phyloP scores from a whole-genome alignment of 1,140 invertebrate genomes.

The Eubasilissa regina region DNA sequence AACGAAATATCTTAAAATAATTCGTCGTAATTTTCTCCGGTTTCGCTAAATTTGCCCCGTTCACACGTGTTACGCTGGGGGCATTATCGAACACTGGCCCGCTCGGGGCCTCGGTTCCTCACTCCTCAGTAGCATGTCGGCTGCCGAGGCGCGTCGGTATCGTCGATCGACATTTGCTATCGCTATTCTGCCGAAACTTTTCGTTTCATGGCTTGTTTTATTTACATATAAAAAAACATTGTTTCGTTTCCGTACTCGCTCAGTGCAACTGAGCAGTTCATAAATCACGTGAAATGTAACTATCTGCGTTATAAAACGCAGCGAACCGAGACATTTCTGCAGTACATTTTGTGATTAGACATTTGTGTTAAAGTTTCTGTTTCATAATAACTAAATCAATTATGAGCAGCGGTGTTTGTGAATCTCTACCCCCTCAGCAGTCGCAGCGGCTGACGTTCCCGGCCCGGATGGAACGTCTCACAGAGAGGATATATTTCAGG shows the following conservation, averaged over 20 bases:
- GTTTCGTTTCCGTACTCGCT: neutral
- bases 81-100: neutral
- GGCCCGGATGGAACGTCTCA: slow-evolving; percentile 72
- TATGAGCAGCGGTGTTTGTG: slow-evolving; percentile 54
- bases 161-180: neutral
- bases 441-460: slow-evolving; percentile 68
- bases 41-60: neutral
- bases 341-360: slow-evolving; percentile 3
- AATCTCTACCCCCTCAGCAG: slow-evolving; percentile 61
- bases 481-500: slow-evolving; percentile 73
- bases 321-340: neutral
- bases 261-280: too few species aligned
- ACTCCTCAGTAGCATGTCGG: neutral
- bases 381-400: neutral
- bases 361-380: slow-evolving; percentile 24
- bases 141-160: slow-evolving; percentile 20
- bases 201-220: neutral
- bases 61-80: neutral
- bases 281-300: neutral
- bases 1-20: too few species aligned
- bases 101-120: neutral
- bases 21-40: too few species aligned
- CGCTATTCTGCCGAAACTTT: neutral
- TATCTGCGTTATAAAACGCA: slow-evolving; percentile 3
- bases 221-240: neutral